Percentiles rank a stretch among this genome's conserved stretches.
Conservation (phyloP, 2,113 vertebrate species). For the Oceanites oceanicus region DNA sequence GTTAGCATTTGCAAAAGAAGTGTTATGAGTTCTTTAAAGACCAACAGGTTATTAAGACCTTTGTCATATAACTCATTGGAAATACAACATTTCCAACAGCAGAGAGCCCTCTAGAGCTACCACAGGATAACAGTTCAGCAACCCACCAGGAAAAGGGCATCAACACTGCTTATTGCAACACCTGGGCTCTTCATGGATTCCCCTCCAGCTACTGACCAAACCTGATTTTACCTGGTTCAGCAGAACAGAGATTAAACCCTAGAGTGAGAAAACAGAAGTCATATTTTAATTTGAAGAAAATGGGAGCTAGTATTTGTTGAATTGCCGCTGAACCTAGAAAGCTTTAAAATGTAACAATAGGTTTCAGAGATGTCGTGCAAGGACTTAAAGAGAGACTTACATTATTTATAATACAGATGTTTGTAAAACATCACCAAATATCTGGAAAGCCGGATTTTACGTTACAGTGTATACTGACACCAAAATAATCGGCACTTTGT, state of each 20-base stretch:
- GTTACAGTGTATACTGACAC: not conserved
- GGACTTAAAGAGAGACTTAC: not conserved
- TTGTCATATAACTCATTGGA: not conserved
- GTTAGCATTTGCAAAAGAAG: not conserved
- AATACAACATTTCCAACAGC: conserved; percentile 51
- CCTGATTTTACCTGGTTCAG: not conserved
- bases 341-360: not conserved
- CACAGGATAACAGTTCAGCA: conserved; percentile 14
- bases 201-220: not conserved
- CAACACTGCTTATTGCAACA: not conserved
- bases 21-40: not conserved
- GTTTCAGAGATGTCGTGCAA: accelerated
- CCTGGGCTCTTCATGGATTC: accelerated
- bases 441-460: not conserved
- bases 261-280: not conserved
- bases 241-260: not conserved
- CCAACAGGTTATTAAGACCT: conserved; percentile 33
- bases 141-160: conserved; percentile 11
- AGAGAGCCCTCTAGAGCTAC: conserved; percentile 67
- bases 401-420: not conserved
- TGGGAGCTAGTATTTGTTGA: not conserved
- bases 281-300: not conserved
- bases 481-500: not conserved
- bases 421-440: not conserved
- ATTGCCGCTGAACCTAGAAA: not conserved